Evolutionary conservation across 2,113 vertebrate genomes (phyloP), one percentile per base, ranked within the genome.

Genomic region (Pelvicachromis taeniatus): DNA sequence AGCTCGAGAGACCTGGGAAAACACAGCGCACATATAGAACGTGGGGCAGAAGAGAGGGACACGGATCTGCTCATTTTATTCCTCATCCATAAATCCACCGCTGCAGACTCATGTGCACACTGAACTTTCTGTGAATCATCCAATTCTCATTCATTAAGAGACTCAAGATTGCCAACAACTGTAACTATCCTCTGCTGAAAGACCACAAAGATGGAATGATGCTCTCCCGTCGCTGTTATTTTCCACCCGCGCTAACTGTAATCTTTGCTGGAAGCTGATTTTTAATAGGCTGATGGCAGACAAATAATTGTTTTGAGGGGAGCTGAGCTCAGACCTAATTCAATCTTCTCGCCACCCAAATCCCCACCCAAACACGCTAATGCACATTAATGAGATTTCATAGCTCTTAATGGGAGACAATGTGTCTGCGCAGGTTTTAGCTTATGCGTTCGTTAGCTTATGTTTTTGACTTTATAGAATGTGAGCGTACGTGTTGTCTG

Each of bases 301-400:
- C 86, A 94, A 95, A 95, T 93, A 88, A 91, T 92, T 94, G 88
- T 94, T 93, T 92, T 81, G 92, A 90, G 78, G 65, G 77, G 40
- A 89, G 82, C 81, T 52, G 81, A 95, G 89, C 91, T 88, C 59
- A 19, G 85, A 85, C 80, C 83, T 94, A 91, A 95, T 95, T 93
- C 87, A 92, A 93, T 95, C 89, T 87, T 88, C 91, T 88, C 81
- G 9, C 86, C 87, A 88, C 50, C 84, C 68, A 93, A 94, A 93
- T 93, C 93, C 92, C 89, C 85, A 61, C 87, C 90, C 90, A 90
- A 93, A 89, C 86, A 91, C 77, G 70, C 87, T 93, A 92, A 95
- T 93, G 90, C 92, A 93, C 93, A 90, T 91, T 95, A 94, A 95
- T 94, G 89, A 93, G 92, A 94, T 94, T 94, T 94, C 90, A 94